Evolutionary conservation across 2,888 invertebrate species (phyloP).

Genomic region (Dicranocentrus wangi): DNA sequence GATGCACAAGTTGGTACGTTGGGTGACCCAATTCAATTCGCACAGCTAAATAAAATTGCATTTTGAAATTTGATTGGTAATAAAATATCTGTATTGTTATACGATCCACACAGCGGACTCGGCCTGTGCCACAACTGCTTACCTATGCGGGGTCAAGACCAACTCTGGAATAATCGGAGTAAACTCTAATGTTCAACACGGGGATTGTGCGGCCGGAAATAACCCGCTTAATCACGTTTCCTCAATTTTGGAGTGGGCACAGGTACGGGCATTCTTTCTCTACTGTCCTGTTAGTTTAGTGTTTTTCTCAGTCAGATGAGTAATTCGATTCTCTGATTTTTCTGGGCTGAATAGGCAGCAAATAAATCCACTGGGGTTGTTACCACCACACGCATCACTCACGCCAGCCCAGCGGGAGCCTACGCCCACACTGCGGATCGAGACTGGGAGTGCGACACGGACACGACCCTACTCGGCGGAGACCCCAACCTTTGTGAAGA

Average conservation of each 20-base stretch:
- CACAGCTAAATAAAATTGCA: background rate
- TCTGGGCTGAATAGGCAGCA: too few relatives aligned
- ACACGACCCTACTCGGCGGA: conserved; percentile 80
- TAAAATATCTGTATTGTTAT: background rate
- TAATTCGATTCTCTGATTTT: too few relatives aligned
- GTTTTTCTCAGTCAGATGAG: too few relatives aligned
- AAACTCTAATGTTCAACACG: conserved; percentile 78
- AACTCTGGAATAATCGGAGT: conserved; percentile 87
- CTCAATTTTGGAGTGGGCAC: too few relatives aligned
- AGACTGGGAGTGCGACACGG: conserved; percentile 87
- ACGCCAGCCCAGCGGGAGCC: conserved; percentile 68
- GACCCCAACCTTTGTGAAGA: too few relatives aligned
- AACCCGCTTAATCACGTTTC: too few relatives aligned
- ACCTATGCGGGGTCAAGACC: conserved; percentile 87
- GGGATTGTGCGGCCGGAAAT: conserved; percentile 63
- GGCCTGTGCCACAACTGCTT: too few relatives aligned
- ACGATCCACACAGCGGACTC: too few relatives aligned
- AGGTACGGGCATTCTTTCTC: too few relatives aligned
- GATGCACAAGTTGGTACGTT: background rate
- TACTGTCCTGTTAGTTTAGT: too few relatives aligned
- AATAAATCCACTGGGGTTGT: conserved; percentile 77
- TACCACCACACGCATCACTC: too few relatives aligned
- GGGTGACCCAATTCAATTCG: too few relatives aligned
- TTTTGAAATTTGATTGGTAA: background rate
- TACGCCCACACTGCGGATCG: conserved; percentile 77